Evolutionary conservation across 2,797 vertebrate genomes (phyloP).

Genomic region (Pangasius krempfi): DNA sequence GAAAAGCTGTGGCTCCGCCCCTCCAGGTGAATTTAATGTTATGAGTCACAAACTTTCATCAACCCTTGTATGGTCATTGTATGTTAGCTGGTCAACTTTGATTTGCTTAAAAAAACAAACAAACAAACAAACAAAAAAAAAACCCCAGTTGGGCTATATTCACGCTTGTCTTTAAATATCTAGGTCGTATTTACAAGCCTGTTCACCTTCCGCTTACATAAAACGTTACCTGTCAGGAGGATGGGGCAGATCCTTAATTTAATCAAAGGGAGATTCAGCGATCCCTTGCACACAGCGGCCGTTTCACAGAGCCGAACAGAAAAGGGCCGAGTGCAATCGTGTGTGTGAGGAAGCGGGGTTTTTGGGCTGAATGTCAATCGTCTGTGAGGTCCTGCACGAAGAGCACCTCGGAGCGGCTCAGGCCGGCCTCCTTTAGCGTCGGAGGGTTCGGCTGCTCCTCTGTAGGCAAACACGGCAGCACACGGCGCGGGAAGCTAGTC

Average conservation of each 20-base stretch:
- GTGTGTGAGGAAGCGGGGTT: conserved; percentile 61
- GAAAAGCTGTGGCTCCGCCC: conserved; percentile 73
- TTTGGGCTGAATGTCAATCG: conserved; percentile 84
- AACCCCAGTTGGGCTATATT: conserved; percentile 52
- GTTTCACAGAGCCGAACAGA: conserved; percentile 84
- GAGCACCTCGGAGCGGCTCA: conserved; percentile 97
- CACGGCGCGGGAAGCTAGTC: conserved; percentile 94
- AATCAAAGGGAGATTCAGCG: conserved; percentile 78
- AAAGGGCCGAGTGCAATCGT: conserved; percentile 52
- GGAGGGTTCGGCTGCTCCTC: conserved; percentile 93
- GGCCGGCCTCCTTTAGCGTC: conserved; percentile 94
- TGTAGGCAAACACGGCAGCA: conserved; percentile 93
- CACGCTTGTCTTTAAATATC: conserved; percentile 72
- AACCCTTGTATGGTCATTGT: conserved; percentile 88
- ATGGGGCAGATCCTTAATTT: conserved; percentile 70
- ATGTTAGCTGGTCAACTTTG: conserved; percentile 74
- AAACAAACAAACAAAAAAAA: conserved; percentile 30
- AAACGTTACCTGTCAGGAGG: conserved; percentile 65
- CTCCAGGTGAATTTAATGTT: conserved; percentile 50
- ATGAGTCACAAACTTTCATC: conserved; percentile 70
- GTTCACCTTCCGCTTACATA: conserved; percentile 65
- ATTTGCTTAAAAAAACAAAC: conserved; percentile 67
- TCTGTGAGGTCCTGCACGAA: conserved; percentile 99
- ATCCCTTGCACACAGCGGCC: conserved; percentile 88
- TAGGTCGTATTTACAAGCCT: conserved; percentile 78